Base-by-base conservation (phyloP, 2,797 vertebrate species). In the Leuciscus waleckii region DNA sequence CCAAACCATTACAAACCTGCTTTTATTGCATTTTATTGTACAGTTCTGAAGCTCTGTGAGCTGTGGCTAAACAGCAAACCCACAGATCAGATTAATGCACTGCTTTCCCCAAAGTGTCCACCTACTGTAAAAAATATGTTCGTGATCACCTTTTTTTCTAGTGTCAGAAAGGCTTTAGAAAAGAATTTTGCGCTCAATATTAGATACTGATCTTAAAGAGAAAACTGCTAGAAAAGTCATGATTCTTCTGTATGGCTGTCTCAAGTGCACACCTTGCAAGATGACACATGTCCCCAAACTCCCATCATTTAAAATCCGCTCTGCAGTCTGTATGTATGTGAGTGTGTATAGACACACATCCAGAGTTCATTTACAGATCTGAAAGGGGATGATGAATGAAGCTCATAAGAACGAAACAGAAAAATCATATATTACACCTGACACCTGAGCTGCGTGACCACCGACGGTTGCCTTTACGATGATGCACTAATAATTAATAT, bases 171-270 rank as follows among this genome's bases (percentile, higher is more conserved):
- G 91, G 93, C 93, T 94, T 94, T 91, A 93, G 90, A 91, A 91
- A 95, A 93, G 91, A 93, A 94, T 94, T 94, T 91, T 89, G 88
- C 89, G 91, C 92, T 93, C 91, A 92, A 93, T 95, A 95, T 93
- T 93, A 92, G 91, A 94, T 94, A 91, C 86, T 90, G 92, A 95
- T 95, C 93, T 94, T 90, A 90, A 91, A 92, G 46, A 83, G 46
- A 87, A 54, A 65, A 87, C 80, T 80, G 51, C 69, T 70, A 43
- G 49, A 78, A 74, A 68, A 54, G 77, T 58, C 16, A 69, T 85
- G 46, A 71, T 79, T 79, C 63, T 61, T 75, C 43, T 65, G 51
- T 79, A 39, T 21, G 43, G 32, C 26, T 61, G 86, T 92, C 92
- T 93, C 92, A 91, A 94, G 88, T 61, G 88, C 91, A 90, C 90